phyloP scores from a whole-genome alignment of 2,888 invertebrate genomes.

The Bibio marci region DNA sequence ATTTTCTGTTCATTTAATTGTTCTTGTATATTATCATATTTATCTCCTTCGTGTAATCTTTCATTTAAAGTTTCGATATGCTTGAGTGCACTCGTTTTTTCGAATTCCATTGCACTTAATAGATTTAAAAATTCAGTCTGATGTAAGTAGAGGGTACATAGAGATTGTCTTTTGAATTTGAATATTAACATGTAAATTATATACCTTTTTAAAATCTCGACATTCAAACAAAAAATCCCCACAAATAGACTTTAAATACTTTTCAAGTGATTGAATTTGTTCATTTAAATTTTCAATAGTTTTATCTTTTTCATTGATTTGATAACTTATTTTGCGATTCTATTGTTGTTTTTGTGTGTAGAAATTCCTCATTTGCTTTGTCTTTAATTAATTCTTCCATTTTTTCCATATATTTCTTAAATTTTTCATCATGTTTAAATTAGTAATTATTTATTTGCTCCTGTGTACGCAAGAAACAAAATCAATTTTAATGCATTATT shows the following conservation, averaged over 20 bases:
- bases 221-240: constrained; percentile 27
- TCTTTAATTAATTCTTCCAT: constrained; percentile 9
- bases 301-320: constrained; percentile 15
- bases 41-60: constrained; percentile 17
- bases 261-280: constrained; percentile 17
- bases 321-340: constrained; percentile 18
- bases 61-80: constrained; percentile 17
- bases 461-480: neutral
- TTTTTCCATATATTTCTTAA: constrained; percentile 18
- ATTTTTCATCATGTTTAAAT: constrained; percentile 18
- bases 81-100: constrained; percentile 20
- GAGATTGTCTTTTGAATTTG: neutral
- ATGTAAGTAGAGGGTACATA: neutral
- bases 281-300: constrained; percentile 15
- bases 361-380: too few species aligned
- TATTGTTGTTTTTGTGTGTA: constrained; percentile 15
- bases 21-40: constrained; percentile 16
- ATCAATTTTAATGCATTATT: too few species aligned
- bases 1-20: constrained; percentile 19
- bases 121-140: constrained; percentile 25
- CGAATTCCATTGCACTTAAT: constrained; percentile 21
- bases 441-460: constrained; percentile 21
- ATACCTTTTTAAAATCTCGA: constrained; percentile 24
- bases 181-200: too few species aligned
- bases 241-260: constrained; percentile 20